phyloP scores from a whole-genome alignment of 53 echinoderm and acorn worm genomes.

The Patiria pectinifera region DNA sequence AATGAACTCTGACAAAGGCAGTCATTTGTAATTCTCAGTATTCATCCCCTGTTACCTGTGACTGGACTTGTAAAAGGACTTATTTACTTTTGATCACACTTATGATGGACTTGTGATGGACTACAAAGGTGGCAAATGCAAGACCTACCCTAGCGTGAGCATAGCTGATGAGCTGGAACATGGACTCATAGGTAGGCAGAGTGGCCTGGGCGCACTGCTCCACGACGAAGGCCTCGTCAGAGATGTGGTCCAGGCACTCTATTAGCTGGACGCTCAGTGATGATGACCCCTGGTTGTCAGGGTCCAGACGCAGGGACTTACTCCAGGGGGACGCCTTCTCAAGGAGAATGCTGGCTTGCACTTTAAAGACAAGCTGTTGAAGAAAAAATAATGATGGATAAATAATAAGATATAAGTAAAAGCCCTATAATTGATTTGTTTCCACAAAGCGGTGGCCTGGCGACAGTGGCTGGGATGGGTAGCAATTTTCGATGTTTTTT shows the following conservation, averaged over 20 bases:
- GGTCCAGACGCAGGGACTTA: slow-evolving; percentile 16
- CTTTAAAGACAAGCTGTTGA: slow-evolving; percentile 81
- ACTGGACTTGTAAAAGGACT: no score
- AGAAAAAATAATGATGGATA: background rate
- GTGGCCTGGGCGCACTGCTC: slow-evolving; percentile 74
- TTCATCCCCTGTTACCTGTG: no score
- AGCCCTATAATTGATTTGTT: no score
- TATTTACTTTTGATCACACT: no score
- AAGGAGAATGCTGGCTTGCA: slow-evolving; percentile 72
- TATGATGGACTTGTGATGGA: no score
- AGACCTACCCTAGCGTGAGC: slow-evolving; percentile 79
- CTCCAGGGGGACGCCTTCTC: slow-evolving; percentile 76
- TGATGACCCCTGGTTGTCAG: background rate
- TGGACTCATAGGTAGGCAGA: slow-evolving; percentile 74
- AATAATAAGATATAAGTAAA: no score
- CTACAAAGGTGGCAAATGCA: background rate
- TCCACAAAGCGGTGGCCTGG: no score
- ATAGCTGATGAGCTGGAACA: slow-evolving; percentile 74
- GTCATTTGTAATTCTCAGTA: no score
- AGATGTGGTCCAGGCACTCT: slow-evolving; percentile 76
- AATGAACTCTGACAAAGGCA: no score
- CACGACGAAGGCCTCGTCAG: slow-evolving; percentile 75
- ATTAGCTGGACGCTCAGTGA: slow-evolving; percentile 64
- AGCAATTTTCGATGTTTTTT: no score
- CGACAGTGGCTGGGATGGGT: no score